phyloP scores from a whole-genome alignment of 2,888 invertebrate genomes.

The Drosophila neonasuta region DNA sequence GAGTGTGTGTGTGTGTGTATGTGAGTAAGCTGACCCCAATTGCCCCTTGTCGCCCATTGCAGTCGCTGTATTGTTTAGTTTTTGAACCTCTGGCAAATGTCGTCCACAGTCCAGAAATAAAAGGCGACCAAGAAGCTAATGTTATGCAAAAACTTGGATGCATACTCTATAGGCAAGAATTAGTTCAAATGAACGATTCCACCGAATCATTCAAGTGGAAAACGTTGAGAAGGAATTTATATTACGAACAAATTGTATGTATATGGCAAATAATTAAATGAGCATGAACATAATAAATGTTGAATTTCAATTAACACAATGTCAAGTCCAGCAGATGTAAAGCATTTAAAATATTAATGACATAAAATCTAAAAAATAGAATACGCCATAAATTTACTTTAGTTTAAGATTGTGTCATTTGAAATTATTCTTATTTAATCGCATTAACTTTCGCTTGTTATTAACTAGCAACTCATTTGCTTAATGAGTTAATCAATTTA shows the following conservation, averaged over 20 bases:
- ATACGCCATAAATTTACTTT: too few relatives aligned
- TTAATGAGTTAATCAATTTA: background rate
- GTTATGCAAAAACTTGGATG: background rate
- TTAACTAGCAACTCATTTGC: background rate
- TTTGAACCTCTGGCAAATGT: slow-evolving; percentile 6
- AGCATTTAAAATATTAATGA: too few relatives aligned
- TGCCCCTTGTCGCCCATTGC: background rate
- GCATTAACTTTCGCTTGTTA: background rate
- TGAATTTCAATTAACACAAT: too few relatives aligned
- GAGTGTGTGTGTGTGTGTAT: background rate
- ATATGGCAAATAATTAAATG: background rate
- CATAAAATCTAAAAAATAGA: too few relatives aligned
- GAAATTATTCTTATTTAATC: too few relatives aligned
- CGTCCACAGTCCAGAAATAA: slow-evolving; percentile 9
- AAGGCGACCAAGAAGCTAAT: slow-evolving; percentile 1
- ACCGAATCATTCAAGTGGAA: background rate
- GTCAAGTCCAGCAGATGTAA: too few relatives aligned
- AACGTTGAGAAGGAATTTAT: background rate
- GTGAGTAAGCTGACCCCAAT: slow-evolving; percentile 14
- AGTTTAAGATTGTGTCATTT: too few relatives aligned
- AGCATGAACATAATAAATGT: background rate
- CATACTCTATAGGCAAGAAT: slow-evolving; percentile 1
- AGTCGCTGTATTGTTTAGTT: slow-evolving; percentile 10
- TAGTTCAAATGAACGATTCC: slow-evolving; percentile 3
- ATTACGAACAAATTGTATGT: background rate